Base-by-base conservation (phyloP, 2,888 invertebrate genomes). In the Ariolimax columbianus region DNA sequence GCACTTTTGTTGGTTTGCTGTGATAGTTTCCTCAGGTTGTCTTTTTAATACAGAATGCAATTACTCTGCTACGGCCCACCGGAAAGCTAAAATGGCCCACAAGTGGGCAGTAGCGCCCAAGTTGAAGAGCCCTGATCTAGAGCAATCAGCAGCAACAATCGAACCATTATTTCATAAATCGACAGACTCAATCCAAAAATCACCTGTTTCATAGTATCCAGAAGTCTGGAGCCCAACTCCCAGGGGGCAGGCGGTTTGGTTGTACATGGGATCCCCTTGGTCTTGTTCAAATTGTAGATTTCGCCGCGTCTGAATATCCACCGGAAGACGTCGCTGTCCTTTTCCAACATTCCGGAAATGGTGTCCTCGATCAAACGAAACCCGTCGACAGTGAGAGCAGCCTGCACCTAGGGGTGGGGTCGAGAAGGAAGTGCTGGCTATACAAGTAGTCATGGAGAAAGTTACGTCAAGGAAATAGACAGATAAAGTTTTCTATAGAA, bases 321-420 rank as follows among this genome's bases (percentile, higher is more conserved):
- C 73, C 88, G 87, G 77, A 97, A 97, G 86, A 96, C 96, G 91
- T 97, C 97, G 26, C 97, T 97, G 94, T 98, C 97, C 94, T 97
- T 97, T 90, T 97, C 95, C 91, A 97, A 95, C 89, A 98, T 96
- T 93, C 97, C 96, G 92, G 97, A 97, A 91, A 98, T 97, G 43
- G 98, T 97, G 92, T 98, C 97, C 90, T 97, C 97, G 81, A 98
- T 95, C 0, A 98, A 97, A 94, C 97, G 97, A n/a, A 98, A 97
- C 3, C 98, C 98, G 92, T 99, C 99, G 94, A 98, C 98, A 96
- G 98, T 98, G 88, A 99, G 95, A 0, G 98, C 98, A 0, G 98
- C 97, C 95, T 98, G 97, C 1, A 98, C 97, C 97, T 97, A 91
- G n/a, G 87, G 88, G 36, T 36, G 36, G n/a, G 38, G 9, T 11